These are phyloP conservation scores for Phallusia fumigata DNA, from an alignment of 23 tunicate genomes.

Conservation along the genomic window DNA sequence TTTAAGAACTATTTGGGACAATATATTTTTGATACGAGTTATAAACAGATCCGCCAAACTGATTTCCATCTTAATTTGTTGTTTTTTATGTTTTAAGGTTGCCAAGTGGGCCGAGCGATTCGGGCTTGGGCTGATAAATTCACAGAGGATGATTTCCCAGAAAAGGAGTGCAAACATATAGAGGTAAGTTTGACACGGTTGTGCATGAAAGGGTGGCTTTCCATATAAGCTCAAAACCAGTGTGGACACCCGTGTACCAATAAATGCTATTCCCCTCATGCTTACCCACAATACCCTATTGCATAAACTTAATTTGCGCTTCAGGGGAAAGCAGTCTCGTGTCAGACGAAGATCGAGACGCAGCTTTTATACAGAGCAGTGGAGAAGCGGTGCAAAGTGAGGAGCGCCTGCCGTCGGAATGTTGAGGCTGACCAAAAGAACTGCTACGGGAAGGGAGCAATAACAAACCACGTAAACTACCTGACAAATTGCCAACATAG, in stretches of 20 bases:
- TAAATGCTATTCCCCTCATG: too few species aligned
- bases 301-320: not conserved
- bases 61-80: too few species aligned
- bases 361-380: not conserved
- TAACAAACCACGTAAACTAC: not conserved
- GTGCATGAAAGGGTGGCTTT: too few species aligned
- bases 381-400: not conserved
- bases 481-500: too few species aligned
- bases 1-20: too few species aligned
- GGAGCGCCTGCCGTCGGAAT: not conserved
- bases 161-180: not conserved
- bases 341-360: constrained; percentile 3
- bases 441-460: not conserved
- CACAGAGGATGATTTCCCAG: not conserved
- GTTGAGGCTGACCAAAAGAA: not conserved
- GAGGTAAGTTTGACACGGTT: too few species aligned
- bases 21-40: too few species aligned
- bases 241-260: too few species aligned
- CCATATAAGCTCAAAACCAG: too few species aligned
- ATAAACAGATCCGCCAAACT: too few species aligned
- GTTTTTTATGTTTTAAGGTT: not conserved
- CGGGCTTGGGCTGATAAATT: not conserved
- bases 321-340: not conserved
- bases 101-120: not conserved
- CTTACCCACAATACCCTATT: too few species aligned